Evolutionary conservation across 2,113 vertebrate genomes (phyloP).

Genomic region (Nesogale talazaci): DNA sequence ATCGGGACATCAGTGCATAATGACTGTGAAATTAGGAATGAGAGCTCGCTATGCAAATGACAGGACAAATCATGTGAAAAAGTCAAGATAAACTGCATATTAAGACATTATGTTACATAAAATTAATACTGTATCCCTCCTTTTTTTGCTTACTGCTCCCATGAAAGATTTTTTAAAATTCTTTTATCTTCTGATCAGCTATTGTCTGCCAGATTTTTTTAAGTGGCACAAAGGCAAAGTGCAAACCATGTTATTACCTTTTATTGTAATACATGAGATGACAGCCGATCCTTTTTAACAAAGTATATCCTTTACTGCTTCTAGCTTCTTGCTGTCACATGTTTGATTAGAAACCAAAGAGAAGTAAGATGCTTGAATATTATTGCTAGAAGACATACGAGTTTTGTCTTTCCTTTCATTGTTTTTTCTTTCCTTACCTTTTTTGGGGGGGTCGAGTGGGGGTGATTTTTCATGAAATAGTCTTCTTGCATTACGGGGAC

Average conservation of each 20-base stretch:
- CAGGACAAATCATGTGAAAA: constrained; percentile 96
- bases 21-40: constrained; percentile 99
- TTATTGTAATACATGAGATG: constrained; percentile 87
- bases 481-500: constrained; percentile 89
- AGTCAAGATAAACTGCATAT: constrained; percentile 96
- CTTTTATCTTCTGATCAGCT: constrained; percentile 89
- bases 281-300: constrained; percentile 88
- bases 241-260: constrained; percentile 91
- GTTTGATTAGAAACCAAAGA: constrained; percentile 88
- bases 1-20: constrained; percentile 98
- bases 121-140: constrained; percentile 92
- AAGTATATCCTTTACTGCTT: constrained; percentile 89
- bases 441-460: constrained; percentile 71
- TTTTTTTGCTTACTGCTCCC: constrained; percentile 87
- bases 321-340: constrained; percentile 87
- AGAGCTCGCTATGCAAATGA: constrained; percentile 95
- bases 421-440: constrained; percentile 36
- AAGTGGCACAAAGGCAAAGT: constrained; percentile 85
- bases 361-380: constrained; percentile 88
- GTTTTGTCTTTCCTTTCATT: constrained; percentile 85
- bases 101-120: constrained; percentile 94
- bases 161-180: constrained; percentile 77
- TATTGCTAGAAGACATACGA: constrained; percentile 84
- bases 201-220: constrained; percentile 86
- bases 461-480: constrained; percentile 85